Evolutionary conservation across 2,797 vertebrate species (phyloP).

Genomic region (Gallinago nigripennis): DNA sequence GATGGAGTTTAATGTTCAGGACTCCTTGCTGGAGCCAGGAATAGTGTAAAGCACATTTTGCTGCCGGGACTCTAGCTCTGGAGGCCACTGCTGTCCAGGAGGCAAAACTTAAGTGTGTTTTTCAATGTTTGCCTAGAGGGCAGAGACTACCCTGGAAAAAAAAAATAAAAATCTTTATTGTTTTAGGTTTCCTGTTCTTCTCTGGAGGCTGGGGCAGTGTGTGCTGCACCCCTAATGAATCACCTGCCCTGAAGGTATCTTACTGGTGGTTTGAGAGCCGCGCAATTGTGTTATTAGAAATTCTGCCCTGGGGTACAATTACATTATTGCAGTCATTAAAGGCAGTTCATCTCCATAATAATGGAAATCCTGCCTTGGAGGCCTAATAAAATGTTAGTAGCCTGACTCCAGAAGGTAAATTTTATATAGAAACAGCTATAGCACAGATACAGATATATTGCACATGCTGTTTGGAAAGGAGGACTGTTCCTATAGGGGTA

Average conservation of each 20-base stretch:
- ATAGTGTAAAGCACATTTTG: neutral
- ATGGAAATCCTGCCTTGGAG: slow-evolving; percentile 77
- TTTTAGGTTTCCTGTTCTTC: slow-evolving; percentile 39
- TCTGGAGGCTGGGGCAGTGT: slow-evolving; percentile 54
- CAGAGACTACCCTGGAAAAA: neutral
- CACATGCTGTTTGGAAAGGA: slow-evolving; percentile 3
- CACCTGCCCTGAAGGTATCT: slow-evolving; percentile 60
- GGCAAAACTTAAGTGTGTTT: slow-evolving; percentile 3
- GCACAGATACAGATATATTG: slow-evolving; percentile 26
- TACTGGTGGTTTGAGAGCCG: slow-evolving; percentile 53
- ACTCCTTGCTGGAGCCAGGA: neutral
- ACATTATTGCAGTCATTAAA: slow-evolving; percentile 77
- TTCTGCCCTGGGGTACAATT: slow-evolving; percentile 76
- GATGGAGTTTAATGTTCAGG: neutral
- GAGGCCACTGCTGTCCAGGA: slow-evolving; percentile 9
- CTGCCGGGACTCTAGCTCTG: neutral
- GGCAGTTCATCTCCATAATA: slow-evolving; percentile 79
- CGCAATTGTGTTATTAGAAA: slow-evolving; percentile 68
- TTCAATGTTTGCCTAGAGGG: slow-evolving; percentile 51
- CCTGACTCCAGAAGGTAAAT: slow-evolving; percentile 55
- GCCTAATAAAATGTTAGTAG: slow-evolving; percentile 39
- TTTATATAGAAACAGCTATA: neutral
- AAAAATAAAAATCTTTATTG: neutral
- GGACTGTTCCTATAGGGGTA: neutral
- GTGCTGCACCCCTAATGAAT: slow-evolving; percentile 65